Evolutionary conservation across 2,797 vertebrate species (phyloP).

Genomic region (Gymnoscopelus microlampas): DNA sequence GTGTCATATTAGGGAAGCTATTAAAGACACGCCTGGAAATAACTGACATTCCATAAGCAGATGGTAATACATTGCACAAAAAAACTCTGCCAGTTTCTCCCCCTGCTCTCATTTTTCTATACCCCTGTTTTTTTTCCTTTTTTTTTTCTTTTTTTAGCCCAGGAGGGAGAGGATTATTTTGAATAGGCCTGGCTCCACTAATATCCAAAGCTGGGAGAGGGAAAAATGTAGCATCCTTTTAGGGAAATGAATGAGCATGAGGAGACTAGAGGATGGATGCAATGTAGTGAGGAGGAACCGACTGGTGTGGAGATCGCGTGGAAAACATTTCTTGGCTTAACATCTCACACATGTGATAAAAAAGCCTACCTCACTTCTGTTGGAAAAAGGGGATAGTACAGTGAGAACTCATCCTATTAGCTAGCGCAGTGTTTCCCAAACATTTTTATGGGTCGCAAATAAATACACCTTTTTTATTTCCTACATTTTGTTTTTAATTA

Average conservation of each 20-base stretch:
- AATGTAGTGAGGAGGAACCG: conserved; percentile 54
- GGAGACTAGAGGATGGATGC: conserved; percentile 38
- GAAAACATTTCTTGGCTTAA: conserved; percentile 31
- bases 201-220: conserved; percentile 54
- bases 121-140: conserved; percentile 33
- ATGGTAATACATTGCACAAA: conserved; percentile 73
- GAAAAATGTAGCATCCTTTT: conserved; percentile 72
- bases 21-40: conserved; percentile 75
- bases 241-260: conserved; percentile 70
- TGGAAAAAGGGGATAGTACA: conserved; percentile 22
- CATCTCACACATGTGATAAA: conserved; percentile 1
- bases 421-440: too few species aligned
- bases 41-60: conserved; percentile 73
- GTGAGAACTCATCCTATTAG: conserved; percentile 43
- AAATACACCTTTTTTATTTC: too few species aligned
- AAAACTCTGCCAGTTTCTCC: conserved; percentile 55
- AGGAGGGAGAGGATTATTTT: conserved; percentile 61
- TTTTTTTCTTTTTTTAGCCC: conserved; percentile 17
- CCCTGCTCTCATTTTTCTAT: conserved; percentile 54
- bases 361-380: conserved; percentile 30
- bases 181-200: conserved; percentile 52
- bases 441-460: too few species aligned
- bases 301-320: conserved; percentile 33
- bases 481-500: too few species aligned
- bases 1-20: conserved; percentile 72